These are phyloP conservation scores for Glossosoma conforme DNA, from an alignment of 1,140 invertebrate genomes.

Conservation along the genomic window DNA sequence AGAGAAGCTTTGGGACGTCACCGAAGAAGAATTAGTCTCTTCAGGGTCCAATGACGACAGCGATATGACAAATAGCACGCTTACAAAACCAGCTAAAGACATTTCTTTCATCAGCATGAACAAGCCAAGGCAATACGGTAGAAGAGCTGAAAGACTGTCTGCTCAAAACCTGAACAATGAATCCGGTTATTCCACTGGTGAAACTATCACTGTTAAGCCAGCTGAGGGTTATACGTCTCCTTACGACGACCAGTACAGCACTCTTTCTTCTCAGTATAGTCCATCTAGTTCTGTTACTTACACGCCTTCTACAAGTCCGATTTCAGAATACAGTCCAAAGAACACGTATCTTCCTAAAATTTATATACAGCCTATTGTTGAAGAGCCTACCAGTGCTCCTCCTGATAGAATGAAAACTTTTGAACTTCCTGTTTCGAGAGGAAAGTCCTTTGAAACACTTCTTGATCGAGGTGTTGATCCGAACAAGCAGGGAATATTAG, in stretches of 20 bases:
- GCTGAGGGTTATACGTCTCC: conserved; percentile 40
- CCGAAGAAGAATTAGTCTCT: conserved; percentile 57
- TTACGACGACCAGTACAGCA: conserved; percentile 43
- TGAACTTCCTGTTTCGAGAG: conserved; percentile 40
- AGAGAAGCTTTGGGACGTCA: conserved; percentile 72
- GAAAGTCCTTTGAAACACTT: conserved; percentile 45
- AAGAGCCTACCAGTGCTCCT: conserved; percentile 46
- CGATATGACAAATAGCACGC: conserved; percentile 49
- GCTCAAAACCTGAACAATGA: too few species aligned
- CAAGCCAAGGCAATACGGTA: conserved; percentile 49
- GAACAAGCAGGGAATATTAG: neutral
- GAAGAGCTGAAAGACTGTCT: conserved; percentile 47
- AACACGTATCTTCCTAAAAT: conserved; percentile 40
- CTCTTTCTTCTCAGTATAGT: conserved; percentile 43
- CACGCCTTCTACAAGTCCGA: conserved; percentile 44
- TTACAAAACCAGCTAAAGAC: conserved; percentile 53
- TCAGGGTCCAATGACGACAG: conserved; percentile 53
- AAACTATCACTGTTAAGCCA: conserved; percentile 12
- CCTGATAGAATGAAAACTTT: conserved; percentile 43
- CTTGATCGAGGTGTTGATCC: conserved; percentile 33
- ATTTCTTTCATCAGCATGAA: conserved; percentile 48
- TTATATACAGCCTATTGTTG: conserved; percentile 35
- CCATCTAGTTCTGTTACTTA: conserved; percentile 48
- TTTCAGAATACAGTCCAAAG: conserved; percentile 38
- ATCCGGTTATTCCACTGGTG: conserved; percentile 46